Percentiles rank a stretch among this genome's conserved stretches.
phyloP scores from a whole-genome alignment of 2,113 vertebrate genomes.

The Phycodurus eques region DNA sequence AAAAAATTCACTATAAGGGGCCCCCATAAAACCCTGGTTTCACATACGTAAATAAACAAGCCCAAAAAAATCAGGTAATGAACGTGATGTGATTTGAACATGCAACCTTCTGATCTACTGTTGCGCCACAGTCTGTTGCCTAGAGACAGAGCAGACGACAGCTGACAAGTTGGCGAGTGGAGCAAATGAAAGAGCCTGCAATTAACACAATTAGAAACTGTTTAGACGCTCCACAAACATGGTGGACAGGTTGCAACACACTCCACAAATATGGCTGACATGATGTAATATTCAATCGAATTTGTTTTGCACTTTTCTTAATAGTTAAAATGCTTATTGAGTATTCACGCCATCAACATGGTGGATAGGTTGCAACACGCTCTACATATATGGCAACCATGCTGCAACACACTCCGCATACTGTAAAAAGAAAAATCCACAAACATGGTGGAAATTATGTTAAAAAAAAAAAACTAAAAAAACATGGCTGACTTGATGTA shows the following conservation, averaged over 20 bases:
- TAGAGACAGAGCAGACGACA: neutral
- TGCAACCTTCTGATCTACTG: neutral
- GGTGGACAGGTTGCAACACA: too few relatives aligned
- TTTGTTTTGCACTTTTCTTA: too few relatives aligned
- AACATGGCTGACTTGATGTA: too few relatives aligned
- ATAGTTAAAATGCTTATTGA: too few relatives aligned
- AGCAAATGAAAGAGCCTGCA: neutral
- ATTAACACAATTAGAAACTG: neutral
- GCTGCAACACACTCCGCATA: too few relatives aligned
- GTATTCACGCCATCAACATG: too few relatives aligned
- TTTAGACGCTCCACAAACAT: neutral
- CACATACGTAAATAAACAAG: neutral
- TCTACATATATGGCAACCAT: too few relatives aligned
- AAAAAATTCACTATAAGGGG: too few relatives aligned
- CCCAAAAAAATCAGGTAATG: neutral
- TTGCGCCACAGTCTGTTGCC: neutral
- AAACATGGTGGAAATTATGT: too few relatives aligned
- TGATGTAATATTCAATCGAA: neutral
- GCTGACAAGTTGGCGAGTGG: neutral
- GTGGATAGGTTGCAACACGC: neutral
- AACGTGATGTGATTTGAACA: neutral
- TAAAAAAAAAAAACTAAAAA: too few relatives aligned
- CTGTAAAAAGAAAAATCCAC: too few relatives aligned
- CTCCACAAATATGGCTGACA: neutral
- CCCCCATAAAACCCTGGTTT: too few relatives aligned